These are phyloP conservation scores for Sinocyclocheilus maitianheensis DNA, from an alignment of 2,113 vertebrate species.

Conservation along the genomic window DNA sequence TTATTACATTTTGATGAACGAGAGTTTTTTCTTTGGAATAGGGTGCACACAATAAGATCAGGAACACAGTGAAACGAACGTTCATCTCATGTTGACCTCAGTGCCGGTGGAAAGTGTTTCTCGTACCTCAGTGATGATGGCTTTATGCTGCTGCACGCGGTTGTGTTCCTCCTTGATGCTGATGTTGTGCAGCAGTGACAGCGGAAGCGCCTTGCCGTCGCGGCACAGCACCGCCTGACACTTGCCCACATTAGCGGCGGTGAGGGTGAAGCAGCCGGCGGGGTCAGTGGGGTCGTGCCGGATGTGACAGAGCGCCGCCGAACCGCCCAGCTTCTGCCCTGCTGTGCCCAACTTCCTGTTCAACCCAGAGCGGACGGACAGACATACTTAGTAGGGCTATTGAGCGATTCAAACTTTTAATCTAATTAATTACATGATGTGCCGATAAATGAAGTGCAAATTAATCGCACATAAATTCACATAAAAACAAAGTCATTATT, in stretches of 20 bases:
- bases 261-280: conserved; percentile 90
- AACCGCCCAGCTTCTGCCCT: conserved; percentile 95
- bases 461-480: no score
- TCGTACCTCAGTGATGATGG: conserved; percentile 92
- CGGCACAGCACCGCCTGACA: conserved; percentile 94
- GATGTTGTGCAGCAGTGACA: conserved; percentile 88
- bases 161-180: conserved; percentile 88
- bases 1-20: not conserved
- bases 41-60: not conserved
- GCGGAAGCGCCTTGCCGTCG: conserved; percentile 88
- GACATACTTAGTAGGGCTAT: not conserved
- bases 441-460: no score
- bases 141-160: conserved; percentile 89
- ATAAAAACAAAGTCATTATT: no score
- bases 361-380: not conserved
- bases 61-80: not conserved
- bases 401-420: no score
- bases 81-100: not conserved
- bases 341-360: conserved; percentile 93
- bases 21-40: not conserved
- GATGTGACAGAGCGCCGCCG: conserved; percentile 95
- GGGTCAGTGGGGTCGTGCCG: conserved; percentile 93
- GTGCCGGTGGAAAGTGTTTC: not conserved
- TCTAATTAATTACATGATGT: no score
- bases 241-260: conserved; percentile 96